A percentile compares a stretch with the other conserved stretches of the same genome.
These are phyloP conservation scores for Tachysurus fulvidraco DNA, from an alignment of 2,113 vertebrate genomes.

Conservation along the genomic window DNA sequence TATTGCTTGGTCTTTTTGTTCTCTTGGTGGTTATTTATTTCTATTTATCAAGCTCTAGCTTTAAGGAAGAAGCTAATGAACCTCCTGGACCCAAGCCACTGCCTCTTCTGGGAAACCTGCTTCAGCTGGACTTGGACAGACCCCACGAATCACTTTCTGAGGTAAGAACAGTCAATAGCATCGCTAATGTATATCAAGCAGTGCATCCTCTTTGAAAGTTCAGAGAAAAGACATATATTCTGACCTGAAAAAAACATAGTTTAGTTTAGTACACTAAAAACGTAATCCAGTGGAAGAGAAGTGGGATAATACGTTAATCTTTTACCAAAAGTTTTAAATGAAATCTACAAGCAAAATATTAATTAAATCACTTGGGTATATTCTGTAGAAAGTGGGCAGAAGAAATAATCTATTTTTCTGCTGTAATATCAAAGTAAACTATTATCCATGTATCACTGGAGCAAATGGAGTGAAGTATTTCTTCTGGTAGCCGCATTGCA, in stretches of 20 bases:
- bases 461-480: too few species aligned
- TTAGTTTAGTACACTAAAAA: not conserved
- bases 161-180: not conserved
- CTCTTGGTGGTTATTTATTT: conserved; percentile 57
- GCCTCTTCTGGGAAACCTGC: conserved; percentile 68
- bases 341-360: too few species aligned
- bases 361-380: too few species aligned
- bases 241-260: not conserved
- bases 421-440: too few species aligned
- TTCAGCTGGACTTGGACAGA: conserved; percentile 66
- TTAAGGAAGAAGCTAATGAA: conserved; percentile 30
- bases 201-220: not conserved
- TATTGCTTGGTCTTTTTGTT: conserved; percentile 48
- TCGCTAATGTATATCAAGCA: too few species aligned
- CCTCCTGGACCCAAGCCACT: conserved; percentile 68
- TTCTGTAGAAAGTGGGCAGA: too few species aligned
- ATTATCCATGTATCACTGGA: too few species aligned
- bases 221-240: not conserved
- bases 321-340: too few species aligned
- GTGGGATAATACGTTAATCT: too few species aligned
- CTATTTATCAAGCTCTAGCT: conserved; percentile 16
- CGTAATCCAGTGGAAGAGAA: not conserved
- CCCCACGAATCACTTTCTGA: conserved; percentile 45
- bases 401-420: too few species aligned
- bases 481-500: too few species aligned